phyloP scores from a whole-genome alignment of 2,797 vertebrate species.

The Sebastes hopkinsi region DNA sequence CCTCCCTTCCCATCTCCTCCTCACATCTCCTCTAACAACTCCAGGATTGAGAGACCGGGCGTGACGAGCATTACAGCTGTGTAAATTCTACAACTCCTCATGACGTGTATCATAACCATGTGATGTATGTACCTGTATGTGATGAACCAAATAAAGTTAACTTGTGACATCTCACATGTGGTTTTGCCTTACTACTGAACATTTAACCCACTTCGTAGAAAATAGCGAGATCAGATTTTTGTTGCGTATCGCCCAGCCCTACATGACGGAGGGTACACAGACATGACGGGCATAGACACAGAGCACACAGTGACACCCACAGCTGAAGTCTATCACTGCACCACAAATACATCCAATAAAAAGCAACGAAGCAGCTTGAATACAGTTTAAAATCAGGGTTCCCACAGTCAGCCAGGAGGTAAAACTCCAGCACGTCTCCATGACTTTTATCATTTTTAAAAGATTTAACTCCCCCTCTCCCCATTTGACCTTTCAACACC shows the following conservation, averaged over 20 bases:
- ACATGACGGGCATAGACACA: background rate
- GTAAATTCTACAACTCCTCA: too few species aligned
- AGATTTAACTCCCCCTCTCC: background rate
- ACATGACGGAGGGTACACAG: background rate
- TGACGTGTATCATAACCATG: too few species aligned
- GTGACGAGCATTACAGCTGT: too few species aligned
- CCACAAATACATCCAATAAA: background rate
- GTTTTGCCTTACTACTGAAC: too few species aligned
- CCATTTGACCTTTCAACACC: background rate
- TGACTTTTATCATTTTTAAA: background rate
- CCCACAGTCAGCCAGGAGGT: conserved; percentile 13
- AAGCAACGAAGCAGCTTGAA: conserved; percentile 5
- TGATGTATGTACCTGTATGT: too few species aligned
- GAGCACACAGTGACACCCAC: conserved; percentile 1
- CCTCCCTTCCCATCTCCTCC: too few species aligned
- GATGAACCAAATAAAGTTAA: too few species aligned
- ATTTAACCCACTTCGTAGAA: too few species aligned
- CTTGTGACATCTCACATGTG: too few species aligned
- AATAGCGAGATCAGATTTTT: too few species aligned
- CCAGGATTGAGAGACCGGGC: too few species aligned
- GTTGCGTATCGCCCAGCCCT: background rate
- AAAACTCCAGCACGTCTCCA: background rate
- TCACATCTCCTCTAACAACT: too few species aligned
- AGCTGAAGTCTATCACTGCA: background rate
- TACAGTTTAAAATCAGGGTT: conserved; percentile 3